Conservation (phyloP, 1,140 invertebrate species). For the Atta texana region DNA sequence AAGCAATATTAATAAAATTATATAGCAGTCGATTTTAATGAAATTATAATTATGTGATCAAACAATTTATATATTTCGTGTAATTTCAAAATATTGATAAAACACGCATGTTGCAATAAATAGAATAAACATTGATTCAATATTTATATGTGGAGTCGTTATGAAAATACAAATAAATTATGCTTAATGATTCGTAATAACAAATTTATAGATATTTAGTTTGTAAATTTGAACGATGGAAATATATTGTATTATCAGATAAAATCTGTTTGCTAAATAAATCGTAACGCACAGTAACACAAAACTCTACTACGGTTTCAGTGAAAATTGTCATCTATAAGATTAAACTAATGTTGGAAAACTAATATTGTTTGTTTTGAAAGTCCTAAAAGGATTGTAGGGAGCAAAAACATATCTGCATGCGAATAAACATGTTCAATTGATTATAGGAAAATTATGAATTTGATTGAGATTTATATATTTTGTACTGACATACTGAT, state of each 20-base stretch:
- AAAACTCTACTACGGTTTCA: not conserved
- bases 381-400: conserved; percentile 34
- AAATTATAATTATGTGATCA: conserved; percentile 20
- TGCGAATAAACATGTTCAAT: not conserved
- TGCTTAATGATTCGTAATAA: conserved; percentile 37
- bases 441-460: not conserved
- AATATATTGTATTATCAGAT: not conserved
- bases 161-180: conserved; percentile 16
- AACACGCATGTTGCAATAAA: conserved; percentile 15
- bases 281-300: not conserved
- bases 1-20: conserved; percentile 16
- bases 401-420: conserved; percentile 14
- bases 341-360: conserved; percentile 63
- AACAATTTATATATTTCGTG: not conserved
- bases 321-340: not conserved
- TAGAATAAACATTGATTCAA: conserved; percentile 8
- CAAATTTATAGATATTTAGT: conserved; percentile 22
- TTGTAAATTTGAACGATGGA: not conserved
- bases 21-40: not conserved
- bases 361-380: not conserved
- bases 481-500: not conserved
- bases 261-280: conserved; percentile 9
- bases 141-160: conserved; percentile 13
- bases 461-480: not conserved
- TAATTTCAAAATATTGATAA: conserved; percentile 2